phyloP scores from a whole-genome alignment of 2,113 vertebrate genomes.

The Salvator merianae region DNA sequence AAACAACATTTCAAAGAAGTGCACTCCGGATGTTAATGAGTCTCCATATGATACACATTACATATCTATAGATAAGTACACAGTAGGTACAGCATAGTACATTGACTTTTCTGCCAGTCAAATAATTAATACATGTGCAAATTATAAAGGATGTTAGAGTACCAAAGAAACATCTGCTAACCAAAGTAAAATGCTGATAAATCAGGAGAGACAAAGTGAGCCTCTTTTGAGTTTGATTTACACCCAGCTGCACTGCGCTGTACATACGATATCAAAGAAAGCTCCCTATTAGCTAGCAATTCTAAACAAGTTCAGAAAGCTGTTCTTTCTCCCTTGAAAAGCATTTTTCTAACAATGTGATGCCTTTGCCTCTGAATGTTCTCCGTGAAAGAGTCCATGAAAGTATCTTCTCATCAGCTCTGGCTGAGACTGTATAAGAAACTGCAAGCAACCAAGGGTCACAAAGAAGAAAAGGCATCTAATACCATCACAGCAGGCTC shows the following conservation, averaged over 20 bases:
- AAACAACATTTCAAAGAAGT: neutral
- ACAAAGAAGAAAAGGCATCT: conserved; percentile 15
- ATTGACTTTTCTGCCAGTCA: conserved; percentile 61
- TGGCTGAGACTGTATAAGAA: neutral
- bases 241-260: conserved; percentile 58
- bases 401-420: conserved; percentile 14
- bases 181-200: conserved; percentile 74
- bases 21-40: conserved; percentile 16
- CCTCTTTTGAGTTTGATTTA: conserved; percentile 65
- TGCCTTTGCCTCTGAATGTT: conserved; percentile 38
- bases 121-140: conserved; percentile 78
- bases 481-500: conserved; percentile 23
- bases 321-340: conserved; percentile 39
- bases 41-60: conserved; percentile 15
- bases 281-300: conserved; percentile 29
- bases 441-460: neutral
- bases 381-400: conserved; percentile 16
- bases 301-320: conserved; percentile 35
- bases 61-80: conserved; percentile 32
- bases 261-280: conserved; percentile 45
- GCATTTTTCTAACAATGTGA: conserved; percentile 21
- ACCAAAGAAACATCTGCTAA: conserved; percentile 80
- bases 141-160: conserved; percentile 74
- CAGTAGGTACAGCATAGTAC: conserved; percentile 51
- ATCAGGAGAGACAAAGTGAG: conserved; percentile 69